These are phyloP conservation scores for Automeris io DNA, from an alignment of 2,888 invertebrate species.

Conservation along the genomic window DNA sequence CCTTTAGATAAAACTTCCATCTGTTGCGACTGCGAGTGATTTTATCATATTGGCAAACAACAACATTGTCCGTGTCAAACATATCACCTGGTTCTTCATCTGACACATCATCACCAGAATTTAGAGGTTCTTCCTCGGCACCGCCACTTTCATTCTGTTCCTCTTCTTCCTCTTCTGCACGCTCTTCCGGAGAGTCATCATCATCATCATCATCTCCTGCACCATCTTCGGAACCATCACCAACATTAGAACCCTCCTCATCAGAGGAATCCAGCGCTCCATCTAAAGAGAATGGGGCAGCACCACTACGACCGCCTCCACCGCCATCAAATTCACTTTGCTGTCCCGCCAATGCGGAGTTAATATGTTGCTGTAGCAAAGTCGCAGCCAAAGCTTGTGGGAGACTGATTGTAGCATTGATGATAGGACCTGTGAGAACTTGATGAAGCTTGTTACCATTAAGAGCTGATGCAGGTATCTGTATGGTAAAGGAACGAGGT, in stretches of 20 bases:
- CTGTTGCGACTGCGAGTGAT: constrained; percentile 98
- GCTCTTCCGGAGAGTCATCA: constrained; percentile 84
- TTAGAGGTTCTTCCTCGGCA: constrained; percentile 90
- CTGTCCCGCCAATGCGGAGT: constrained; percentile 81
- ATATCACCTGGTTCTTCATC: constrained; percentile 96
- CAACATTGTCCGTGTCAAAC: constrained; percentile 99
- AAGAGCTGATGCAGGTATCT: constrained; percentile 91
- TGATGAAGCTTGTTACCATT: constrained; percentile 82
- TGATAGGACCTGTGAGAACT: constrained; percentile 90
- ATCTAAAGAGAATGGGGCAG: constrained; percentile 73
- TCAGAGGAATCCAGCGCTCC: constrained; percentile 84
- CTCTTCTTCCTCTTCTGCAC: constrained; percentile 81
- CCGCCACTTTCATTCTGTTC: constrained; percentile 82
- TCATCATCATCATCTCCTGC: constrained; percentile 85
- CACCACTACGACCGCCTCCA: constrained; percentile 63
- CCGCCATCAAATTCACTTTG: constrained; percentile 69
- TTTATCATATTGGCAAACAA: constrained; percentile 99
- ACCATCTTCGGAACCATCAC: constrained; percentile 80
- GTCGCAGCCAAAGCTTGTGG: constrained; percentile 89
- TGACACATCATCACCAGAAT: constrained; percentile 98
- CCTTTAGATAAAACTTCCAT: constrained; percentile 99
- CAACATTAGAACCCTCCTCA: constrained; percentile 82
- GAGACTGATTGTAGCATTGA: constrained; percentile 92
- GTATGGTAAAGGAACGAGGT: constrained; percentile 89
- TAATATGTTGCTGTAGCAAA: constrained; percentile 92